Conservation (phyloP, 2,797 vertebrate species). For the Microctenopoma lineatum region DNA sequence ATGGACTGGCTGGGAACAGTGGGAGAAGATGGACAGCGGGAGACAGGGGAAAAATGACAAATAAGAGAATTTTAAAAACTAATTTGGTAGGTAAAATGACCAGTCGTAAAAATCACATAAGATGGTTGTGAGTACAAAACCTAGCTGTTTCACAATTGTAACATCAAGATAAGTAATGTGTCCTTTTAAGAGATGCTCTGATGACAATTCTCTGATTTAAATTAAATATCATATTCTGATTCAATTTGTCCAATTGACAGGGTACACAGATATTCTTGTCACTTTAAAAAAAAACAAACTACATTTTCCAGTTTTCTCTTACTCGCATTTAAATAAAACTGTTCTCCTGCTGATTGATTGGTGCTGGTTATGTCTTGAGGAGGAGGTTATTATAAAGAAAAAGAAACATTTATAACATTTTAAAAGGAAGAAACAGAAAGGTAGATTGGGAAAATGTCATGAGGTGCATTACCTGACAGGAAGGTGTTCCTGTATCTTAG, state of each 20-base stretch:
- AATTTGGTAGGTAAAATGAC: no score
- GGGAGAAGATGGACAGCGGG: slow-evolving; percentile 8
- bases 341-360: no score
- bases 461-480: slow-evolving; percentile 85
- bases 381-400: background rate
- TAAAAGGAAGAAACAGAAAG: background rate
- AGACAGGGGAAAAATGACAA: background rate
- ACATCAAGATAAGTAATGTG: background rate
- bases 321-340: no score
- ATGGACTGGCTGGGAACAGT: slow-evolving; percentile 81
- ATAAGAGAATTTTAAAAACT: background rate
- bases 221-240: no score
- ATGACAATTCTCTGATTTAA: no score
- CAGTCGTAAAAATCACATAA: no score
- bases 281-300: no score
- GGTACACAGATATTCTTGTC: no score
- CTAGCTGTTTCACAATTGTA: background rate
- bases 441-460: background rate
- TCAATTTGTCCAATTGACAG: no score
- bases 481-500: slow-evolving; percentile 92
- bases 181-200: no score
- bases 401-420: background rate
- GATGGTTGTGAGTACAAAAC: no score
- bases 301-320: no score
- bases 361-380: background rate